Base-by-base conservation (phyloP, 2,888 invertebrate species). In the Apomyelois bistriatella region DNA sequence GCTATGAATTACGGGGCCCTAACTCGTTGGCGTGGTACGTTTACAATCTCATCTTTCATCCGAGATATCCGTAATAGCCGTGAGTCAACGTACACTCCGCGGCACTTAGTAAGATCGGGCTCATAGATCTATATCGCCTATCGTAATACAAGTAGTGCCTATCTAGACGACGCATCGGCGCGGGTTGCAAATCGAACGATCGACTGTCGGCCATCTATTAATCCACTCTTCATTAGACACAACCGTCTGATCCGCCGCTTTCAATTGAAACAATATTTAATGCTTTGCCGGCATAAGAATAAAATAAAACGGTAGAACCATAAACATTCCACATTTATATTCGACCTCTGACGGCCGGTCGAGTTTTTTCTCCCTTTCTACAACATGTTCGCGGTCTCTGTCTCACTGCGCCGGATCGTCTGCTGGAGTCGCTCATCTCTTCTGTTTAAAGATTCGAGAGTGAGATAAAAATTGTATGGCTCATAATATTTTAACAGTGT, bases 261-360 rank as follows among this genome's bases (percentile, higher is more conserved):
- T 86, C 88, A 88, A 90, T 88, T 89, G 89, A 87, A 89, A 89
- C 89, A 88, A 88, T 88, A 88, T 90, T 86, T 83, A 87, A 90
- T 80, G 79, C 83, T 82, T 79, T 80, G 81, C 85, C 86, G 85
- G 78, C 77, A 75, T 72, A 79, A 68, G 83, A 83, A 79, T 84
- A 89, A 90, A 90, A 89, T 87, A 89, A 89, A 89, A 88, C 89
- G 86, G 88, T 87, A 87, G 86, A 88, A 84, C 86, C 86, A 90
- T 90, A 90, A 90, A 90, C 90, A 89, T 90, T 90, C 90, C 89
- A 88, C 86, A 81, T 88, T 89, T 85, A 86, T 85, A 87, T 88
- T 86, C 88, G 88, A 86, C 87, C 88, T 88, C 89, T 85, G 85
- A 72, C 79, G 81, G 82, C 76, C 83, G 82, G 76, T 70, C 72